Conservation (phyloP, 1,140 invertebrate species). For the Aphaenogaster rudis region DNA sequence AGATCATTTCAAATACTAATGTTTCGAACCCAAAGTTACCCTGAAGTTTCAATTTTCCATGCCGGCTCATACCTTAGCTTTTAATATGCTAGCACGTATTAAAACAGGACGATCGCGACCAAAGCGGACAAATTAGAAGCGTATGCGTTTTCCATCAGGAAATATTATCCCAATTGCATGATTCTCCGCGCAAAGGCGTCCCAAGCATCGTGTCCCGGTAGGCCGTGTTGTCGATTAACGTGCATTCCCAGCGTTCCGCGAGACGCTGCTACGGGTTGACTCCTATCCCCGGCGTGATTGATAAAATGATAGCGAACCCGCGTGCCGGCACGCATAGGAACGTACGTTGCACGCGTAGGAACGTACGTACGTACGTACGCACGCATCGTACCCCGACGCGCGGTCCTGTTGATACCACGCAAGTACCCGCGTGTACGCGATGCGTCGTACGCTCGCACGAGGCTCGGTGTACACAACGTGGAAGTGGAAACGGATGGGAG, state of each 20-base stretch:
- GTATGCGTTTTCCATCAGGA: not conserved
- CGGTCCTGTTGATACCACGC: too few species aligned
- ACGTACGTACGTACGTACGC: not conserved
- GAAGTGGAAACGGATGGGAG: constrained; percentile 27
- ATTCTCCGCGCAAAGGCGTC: not conserved
- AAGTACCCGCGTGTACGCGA: not conserved
- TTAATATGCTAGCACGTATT: not conserved
- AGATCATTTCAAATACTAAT: not conserved
- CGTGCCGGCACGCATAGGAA: constrained; percentile 59
- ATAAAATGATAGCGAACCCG: constrained; percentile 72
- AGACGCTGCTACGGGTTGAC: constrained; percentile 53
- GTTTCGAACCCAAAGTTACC: not conserved
- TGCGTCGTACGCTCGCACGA: constrained; percentile 4
- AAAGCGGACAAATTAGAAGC: not conserved
- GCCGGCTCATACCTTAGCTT: not conserved
- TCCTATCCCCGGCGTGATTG: constrained; percentile 64
- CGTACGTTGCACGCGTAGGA: not conserved
- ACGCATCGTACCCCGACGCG: not conserved
- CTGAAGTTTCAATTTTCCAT: not conserved
- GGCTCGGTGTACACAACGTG: not conserved
- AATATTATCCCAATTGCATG: not conserved
- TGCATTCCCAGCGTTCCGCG: constrained; percentile 63
- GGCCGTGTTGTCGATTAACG: constrained; percentile 70
- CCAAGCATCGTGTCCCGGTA: not conserved
- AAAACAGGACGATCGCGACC: not conserved